These are phyloP conservation scores for Oopsacas minuta DNA, from an alignment of 37 sponge, comb jelly and placozoan genomes.

Conservation along the genomic window DNA sequence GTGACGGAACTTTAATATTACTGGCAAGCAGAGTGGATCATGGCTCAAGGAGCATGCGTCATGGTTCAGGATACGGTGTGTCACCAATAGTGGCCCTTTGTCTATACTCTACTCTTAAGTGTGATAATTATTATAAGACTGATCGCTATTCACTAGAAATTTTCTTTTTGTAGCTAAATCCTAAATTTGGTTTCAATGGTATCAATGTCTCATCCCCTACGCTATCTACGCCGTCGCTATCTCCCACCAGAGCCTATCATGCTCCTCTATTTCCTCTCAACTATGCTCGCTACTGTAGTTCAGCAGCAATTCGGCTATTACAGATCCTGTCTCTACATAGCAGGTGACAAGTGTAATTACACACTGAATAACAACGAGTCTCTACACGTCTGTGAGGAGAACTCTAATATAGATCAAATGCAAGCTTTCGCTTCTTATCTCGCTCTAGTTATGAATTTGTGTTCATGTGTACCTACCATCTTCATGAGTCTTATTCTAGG, in stretches of 20 bases:
- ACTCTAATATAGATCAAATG: neutral
- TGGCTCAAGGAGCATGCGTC: too few relatives aligned
- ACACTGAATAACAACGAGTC: neutral
- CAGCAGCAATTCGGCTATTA: neutral
- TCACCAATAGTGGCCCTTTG: too few relatives aligned
- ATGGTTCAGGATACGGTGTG: too few relatives aligned
- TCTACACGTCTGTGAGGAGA: neutral
- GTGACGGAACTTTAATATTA: too few relatives aligned
- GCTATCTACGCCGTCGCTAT: neutral
- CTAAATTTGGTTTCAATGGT: too few relatives aligned
- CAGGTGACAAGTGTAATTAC: neutral
- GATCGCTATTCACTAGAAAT: too few relatives aligned
- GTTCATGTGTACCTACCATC: neutral
- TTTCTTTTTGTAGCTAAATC: too few relatives aligned
- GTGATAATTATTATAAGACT: too few relatives aligned
- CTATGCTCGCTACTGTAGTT: neutral
- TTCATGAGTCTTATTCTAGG: neutral
- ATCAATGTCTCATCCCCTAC: neutral
- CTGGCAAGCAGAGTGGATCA: too few relatives aligned
- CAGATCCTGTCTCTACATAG: neutral
- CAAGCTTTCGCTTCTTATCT: neutral
- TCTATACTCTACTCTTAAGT: too few relatives aligned
- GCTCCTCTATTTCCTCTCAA: slow-evolving; percentile 3
- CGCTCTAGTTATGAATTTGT: neutral
- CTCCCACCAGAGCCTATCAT: slow-evolving; percentile 8